Evolutionary conservation across 2,888 invertebrate species (phyloP), one percentile per base, ranked within the genome.

Genomic region (Brachyptera putata): DNA sequence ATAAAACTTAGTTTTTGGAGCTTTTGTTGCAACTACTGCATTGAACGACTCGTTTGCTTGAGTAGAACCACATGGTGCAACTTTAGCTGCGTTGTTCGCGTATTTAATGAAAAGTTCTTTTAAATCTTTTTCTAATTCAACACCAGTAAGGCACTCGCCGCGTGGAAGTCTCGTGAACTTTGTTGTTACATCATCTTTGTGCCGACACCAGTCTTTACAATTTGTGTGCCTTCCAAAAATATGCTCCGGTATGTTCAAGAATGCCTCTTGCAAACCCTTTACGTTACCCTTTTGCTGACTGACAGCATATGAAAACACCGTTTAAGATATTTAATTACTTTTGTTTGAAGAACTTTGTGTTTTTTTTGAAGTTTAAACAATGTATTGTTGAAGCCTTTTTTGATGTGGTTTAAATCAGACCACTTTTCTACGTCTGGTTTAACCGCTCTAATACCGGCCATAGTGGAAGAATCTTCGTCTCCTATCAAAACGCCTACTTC

Each of bases 401-500:
- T 18, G 16, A 13, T 13, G 14, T 57, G 57, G 16, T 36, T 43
- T 3, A 57, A 9, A 14, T 57, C 43, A 18, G 43, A 41, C 57
- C 43, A 57, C 60, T 13, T 60, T 3, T n/a, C 41, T 7, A 57
- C n/a, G 5, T 21, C 24, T 21, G 11, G 9, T 13, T 16, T 13
- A 22, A 24, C 18, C 13, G 11, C 21, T 7, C 25, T 16, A 13
- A 50, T 9, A 9, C 66, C n/a, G n/a, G 67, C 66, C 21, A 68
- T 68, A 1, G 64, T 67, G 5, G 65, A 62, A 22, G 66, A 66
- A 53, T 69, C 68, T 48, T 68, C 67, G 56, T 70, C 67, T 3
- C 66, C 68, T n/a, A 69, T 60, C 3, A 69, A 13, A n/a, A 11
- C 13, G 3, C n/a, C 9, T 39, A 67, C 65, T 41, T 59, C 58